These are phyloP conservation scores for Brachyhypopomus occidentalis DNA, from an alignment of 2,113 vertebrate genomes.

Conservation along the genomic window DNA sequence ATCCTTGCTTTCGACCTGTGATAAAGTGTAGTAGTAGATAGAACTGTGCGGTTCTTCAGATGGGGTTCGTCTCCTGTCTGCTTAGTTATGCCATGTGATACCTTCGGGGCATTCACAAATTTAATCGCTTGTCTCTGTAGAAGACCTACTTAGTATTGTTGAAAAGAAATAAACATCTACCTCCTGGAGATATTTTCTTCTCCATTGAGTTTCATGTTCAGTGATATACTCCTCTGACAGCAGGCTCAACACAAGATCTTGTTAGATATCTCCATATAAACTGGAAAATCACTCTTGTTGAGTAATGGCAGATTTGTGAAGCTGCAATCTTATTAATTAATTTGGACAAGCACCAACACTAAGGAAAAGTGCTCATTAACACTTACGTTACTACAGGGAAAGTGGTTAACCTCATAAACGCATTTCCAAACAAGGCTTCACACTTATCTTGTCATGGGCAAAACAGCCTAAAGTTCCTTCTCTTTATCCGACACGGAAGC, in stretches of 20 bases:
- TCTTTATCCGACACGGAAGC: conserved; percentile 2
- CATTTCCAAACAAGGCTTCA: not conserved
- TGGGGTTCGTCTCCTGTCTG: conserved; percentile 15
- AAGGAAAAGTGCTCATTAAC: not conserved
- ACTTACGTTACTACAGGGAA: not conserved
- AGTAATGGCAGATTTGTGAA: not conserved
- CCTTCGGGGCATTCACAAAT: conserved; percentile 45
- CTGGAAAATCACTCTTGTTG: not conserved
- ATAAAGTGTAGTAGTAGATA: not conserved
- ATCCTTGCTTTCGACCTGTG: conserved; percentile 1
- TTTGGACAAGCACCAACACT: not conserved
- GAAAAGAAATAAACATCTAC: conserved; percentile 23
- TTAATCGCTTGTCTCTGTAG: conserved; percentile 28
- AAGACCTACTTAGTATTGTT: conserved; percentile 37
- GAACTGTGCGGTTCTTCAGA: conserved; percentile 7
- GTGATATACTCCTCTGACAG: conserved; percentile 20
- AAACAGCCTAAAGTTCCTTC: conserved; percentile 12
- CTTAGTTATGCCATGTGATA: conserved; percentile 26
- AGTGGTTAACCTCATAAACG: not conserved
- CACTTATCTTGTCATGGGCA: not conserved
- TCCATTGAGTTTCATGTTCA: conserved; percentile 50
- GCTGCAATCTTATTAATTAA: not conserved
- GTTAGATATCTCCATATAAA: not conserved
- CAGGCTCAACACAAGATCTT: not conserved
- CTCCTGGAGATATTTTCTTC: conserved; percentile 42